A percentile compares a stretch with the other conserved stretches of the same genome.
These are phyloP conservation scores for Actenoides hombroni DNA, from an alignment of 2,113 vertebrate genomes.

Conservation along the genomic window DNA sequence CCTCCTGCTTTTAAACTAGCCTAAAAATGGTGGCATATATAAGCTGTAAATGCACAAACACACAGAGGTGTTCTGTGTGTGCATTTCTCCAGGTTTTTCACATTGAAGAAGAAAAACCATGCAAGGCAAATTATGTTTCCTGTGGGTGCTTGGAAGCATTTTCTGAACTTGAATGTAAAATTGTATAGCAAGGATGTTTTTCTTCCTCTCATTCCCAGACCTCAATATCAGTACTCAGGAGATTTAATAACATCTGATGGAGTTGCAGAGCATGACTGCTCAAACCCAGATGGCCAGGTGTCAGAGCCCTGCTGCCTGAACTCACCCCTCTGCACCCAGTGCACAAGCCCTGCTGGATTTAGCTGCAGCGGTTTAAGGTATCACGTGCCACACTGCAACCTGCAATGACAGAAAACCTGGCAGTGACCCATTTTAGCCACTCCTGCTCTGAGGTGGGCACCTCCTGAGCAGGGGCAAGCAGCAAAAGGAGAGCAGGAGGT, in stretches of 20 bases:
- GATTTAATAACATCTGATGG: not conserved
- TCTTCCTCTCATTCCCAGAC: not conserved
- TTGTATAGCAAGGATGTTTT: not conserved
- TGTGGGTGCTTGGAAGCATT: not conserved
- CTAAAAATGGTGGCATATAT: not conserved
- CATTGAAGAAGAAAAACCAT: not conserved
- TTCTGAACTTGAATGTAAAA: not conserved
- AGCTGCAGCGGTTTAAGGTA: not conserved
- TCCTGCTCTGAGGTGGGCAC: not conserved
- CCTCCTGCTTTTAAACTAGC: not conserved
- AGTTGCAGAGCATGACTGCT: not conserved
- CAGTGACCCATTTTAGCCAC: not conserved
- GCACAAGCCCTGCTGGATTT: not conserved
- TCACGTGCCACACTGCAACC: not conserved
- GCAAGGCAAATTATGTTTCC: not conserved
- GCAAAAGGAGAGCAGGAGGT: not conserved
- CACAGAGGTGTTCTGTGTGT: not conserved
- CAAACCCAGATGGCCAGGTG: not conserved
- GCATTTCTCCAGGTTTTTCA: not conserved
- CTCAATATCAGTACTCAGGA: not conserved
- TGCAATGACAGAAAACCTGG: not conserved
- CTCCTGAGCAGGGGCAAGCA: not conserved
- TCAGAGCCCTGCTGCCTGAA: not conserved
- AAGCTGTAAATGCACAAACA: not conserved
- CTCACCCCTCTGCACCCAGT: not conserved